Evolutionary conservation across 2,797 vertebrate genomes (phyloP).

Genomic region (Sciaenops ocellatus): DNA sequence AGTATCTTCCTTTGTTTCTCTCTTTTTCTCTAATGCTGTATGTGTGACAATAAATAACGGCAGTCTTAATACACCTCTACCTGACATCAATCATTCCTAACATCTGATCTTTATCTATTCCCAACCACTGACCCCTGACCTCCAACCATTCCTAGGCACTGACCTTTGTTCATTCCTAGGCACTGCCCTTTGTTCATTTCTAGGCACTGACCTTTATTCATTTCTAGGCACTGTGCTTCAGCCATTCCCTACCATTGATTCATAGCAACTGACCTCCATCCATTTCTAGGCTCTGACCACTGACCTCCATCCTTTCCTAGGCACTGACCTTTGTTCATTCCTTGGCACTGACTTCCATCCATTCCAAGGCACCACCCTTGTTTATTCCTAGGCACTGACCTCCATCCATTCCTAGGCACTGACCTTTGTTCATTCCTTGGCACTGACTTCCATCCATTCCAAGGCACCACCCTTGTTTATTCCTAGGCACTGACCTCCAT

Average conservation of each 20-base stretch:
- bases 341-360: not conserved
- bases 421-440: not conserved
- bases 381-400: not conserved
- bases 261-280: slow-evolving; percentile 2
- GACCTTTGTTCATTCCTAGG: not conserved
- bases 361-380: not conserved
- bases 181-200: too few relatives aligned
- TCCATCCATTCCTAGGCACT: not conserved
- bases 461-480: too few relatives aligned
- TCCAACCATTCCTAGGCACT: not conserved
- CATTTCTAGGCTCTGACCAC: not conserved
- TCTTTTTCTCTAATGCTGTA: not conserved
- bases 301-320: not conserved
- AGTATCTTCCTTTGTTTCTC: slow-evolving; percentile 10
- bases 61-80: not conserved
- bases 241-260: too few relatives aligned
- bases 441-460: not conserved
- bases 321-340: not conserved
- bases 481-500: not conserved
- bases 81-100: not conserved
- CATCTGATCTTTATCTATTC: not conserved
- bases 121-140: not conserved
- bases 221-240: not conserved
- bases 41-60: slow-evolving; percentile 24
- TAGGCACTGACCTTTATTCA: not conserved